Conservation (phyloP, 2,797 vertebrate species). For the Australoheros facetus region DNA sequence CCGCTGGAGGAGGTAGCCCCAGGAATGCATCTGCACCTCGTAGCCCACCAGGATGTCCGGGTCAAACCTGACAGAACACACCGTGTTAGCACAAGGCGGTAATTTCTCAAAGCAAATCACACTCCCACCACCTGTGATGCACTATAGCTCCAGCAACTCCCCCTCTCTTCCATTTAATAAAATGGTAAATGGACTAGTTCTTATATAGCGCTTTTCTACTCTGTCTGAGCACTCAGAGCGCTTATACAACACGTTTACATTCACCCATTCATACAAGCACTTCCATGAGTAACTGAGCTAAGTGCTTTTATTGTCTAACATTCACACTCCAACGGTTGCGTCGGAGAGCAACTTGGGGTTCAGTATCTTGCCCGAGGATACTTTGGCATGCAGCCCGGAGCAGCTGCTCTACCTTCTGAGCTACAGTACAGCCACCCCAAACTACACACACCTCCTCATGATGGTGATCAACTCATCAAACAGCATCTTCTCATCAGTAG, state of each 20-base stretch:
- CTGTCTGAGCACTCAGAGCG: too few relatives aligned
- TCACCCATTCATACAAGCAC: too few relatives aligned
- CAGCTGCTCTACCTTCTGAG: too few relatives aligned
- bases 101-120: not conserved
- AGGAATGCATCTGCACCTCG: conserved; percentile 97
- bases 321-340: too few relatives aligned
- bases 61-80: conserved; percentile 85
- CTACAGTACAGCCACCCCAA: too few relatives aligned
- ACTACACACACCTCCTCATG: conserved; percentile 85
- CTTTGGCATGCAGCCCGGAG: too few relatives aligned
- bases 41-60: conserved; percentile 97
- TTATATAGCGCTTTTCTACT: too few relatives aligned
- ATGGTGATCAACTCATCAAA: conserved; percentile 89
- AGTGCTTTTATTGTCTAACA: too few relatives aligned
- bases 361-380: too few relatives aligned
- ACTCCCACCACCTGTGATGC: not conserved
- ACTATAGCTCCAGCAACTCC: not conserved
- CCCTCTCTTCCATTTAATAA: not conserved
- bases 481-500: conserved; percentile 90
- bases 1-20: conserved; percentile 97
- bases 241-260: too few relatives aligned
- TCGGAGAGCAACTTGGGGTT: too few relatives aligned
- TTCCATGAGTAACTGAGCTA: too few relatives aligned
- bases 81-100: not conserved
- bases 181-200: not conserved